Conservation (phyloP, 2,113 vertebrate genomes). For the Tautogolabrus adspersus region DNA sequence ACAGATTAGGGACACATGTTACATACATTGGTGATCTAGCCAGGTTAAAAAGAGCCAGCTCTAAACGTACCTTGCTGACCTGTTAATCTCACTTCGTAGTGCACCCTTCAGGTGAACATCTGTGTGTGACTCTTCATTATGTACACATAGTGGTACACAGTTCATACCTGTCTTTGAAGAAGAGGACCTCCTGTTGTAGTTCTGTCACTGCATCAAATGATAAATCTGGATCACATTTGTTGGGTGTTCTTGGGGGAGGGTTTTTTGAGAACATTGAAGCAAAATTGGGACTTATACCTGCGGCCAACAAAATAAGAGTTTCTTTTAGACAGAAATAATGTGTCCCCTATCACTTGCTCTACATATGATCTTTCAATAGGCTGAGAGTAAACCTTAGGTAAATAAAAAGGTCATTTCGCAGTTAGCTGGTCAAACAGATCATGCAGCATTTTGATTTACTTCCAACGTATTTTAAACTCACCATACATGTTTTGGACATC, state of each 20-base stretch:
- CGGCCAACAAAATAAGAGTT: not conserved
- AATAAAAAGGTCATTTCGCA: no score
- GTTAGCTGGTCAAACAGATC: no score
- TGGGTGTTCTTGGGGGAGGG: slow-evolving; percentile 73
- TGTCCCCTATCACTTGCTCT: no score
- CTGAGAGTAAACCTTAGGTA: no score
- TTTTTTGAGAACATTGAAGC: slow-evolving; percentile 27
- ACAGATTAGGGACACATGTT: no score
- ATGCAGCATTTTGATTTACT: not conserved
- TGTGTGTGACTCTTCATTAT: not conserved
- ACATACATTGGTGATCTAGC: no score
- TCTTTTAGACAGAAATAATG: no score
- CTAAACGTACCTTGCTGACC: no score
- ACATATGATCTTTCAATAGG: no score
- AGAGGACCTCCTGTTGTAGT: slow-evolving; percentile 74
- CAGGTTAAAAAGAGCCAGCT: no score
- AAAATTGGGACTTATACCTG: slow-evolving; percentile 61
- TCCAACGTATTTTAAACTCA: slow-evolving; percentile 48
- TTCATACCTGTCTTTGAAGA: slow-evolving; percentile 79
- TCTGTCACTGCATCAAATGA: slow-evolving; percentile 75
- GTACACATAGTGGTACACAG: not conserved
- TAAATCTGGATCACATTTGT: slow-evolving; percentile 75
- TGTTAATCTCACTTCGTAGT: not conserved
- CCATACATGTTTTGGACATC: slow-evolving; percentile 86
- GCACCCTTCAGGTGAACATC: no score